These are phyloP conservation scores for Pachymerium ferrugineum DNA, from an alignment of 2,888 invertebrate species.

Conservation along the genomic window DNA sequence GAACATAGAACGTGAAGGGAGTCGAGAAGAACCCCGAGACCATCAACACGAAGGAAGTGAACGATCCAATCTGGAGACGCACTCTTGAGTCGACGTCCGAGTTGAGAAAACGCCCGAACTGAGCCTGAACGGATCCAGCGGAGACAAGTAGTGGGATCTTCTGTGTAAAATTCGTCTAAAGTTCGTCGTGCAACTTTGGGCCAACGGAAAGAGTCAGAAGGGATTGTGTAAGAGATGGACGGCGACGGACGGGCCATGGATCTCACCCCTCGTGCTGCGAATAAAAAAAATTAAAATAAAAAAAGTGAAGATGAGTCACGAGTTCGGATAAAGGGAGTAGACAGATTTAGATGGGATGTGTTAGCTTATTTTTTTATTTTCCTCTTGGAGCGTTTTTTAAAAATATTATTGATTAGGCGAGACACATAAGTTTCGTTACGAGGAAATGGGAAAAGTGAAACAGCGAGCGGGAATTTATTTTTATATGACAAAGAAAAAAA, in stretches of 20 bases:
- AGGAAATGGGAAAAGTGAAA: background rate
- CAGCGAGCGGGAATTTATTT: background rate
- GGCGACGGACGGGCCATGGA: constrained; percentile 15
- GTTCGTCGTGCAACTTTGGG: background rate
- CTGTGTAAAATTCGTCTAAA: background rate
- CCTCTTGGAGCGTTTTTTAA: background rate
- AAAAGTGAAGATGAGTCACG: background rate
- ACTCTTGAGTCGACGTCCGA: background rate
- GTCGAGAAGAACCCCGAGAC: constrained; percentile 49
- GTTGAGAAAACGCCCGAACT: background rate
- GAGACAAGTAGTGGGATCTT: background rate
- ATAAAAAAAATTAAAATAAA: background rate
- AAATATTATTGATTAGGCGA: background rate
- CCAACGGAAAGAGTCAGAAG: background rate
- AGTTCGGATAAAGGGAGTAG: constrained; percentile 1
- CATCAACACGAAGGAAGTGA: constrained; percentile 49
- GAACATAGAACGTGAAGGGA: constrained; percentile 46
- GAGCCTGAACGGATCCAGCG: background rate
- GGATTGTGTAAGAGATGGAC: background rate
- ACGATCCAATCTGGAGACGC: constrained; percentile 45
- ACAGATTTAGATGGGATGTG: constrained; percentile 24
- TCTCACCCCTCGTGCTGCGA: constrained; percentile 4
- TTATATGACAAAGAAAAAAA: background rate
- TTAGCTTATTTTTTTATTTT: too few species aligned
- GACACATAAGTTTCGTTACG: background rate